Evolutionary conservation across 2,888 invertebrate genomes (phyloP).

Genomic region (Dryobota labecula): DNA sequence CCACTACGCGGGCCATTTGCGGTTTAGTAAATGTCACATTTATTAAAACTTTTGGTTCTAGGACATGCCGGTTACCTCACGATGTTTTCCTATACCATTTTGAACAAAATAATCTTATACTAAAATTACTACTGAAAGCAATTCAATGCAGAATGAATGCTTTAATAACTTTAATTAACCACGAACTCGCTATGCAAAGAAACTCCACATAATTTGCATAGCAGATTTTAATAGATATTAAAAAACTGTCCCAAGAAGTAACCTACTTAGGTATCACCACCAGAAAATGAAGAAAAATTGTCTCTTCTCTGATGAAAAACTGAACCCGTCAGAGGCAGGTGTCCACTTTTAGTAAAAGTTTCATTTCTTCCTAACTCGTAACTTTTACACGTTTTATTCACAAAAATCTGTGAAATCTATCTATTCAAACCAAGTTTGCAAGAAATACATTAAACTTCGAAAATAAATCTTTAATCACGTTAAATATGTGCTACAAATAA

Average conservation of each 20-base stretch:
- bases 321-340: constrained; percentile 44
- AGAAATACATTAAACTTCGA: not conserved
- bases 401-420: constrained; percentile 6
- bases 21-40: too few relatives aligned
- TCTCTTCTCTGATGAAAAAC: constrained; percentile 31
- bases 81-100: too few relatives aligned
- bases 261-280: not conserved
- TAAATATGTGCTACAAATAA: not conserved
- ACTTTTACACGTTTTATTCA: constrained; percentile 42
- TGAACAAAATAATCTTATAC: constrained; percentile 18
- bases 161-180: constrained; percentile 26
- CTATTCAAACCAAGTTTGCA: constrained; percentile 16
- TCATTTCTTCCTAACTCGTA: constrained; percentile 24
- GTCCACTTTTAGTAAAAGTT: constrained; percentile 45
- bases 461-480: not conserved
- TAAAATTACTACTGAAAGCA: constrained; percentile 21
- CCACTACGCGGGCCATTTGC: too few relatives aligned
- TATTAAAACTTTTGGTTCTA: too few relatives aligned
- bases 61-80: too few relatives aligned
- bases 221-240: constrained; percentile 2
- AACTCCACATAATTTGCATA: constrained; percentile 8
- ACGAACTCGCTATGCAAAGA: not conserved
- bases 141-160: constrained; percentile 8
- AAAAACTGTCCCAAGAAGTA: constrained; percentile 16
- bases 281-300: constrained; percentile 43